Conservation (phyloP, 2,113 vertebrate species). For the Grallaria varia region DNA sequence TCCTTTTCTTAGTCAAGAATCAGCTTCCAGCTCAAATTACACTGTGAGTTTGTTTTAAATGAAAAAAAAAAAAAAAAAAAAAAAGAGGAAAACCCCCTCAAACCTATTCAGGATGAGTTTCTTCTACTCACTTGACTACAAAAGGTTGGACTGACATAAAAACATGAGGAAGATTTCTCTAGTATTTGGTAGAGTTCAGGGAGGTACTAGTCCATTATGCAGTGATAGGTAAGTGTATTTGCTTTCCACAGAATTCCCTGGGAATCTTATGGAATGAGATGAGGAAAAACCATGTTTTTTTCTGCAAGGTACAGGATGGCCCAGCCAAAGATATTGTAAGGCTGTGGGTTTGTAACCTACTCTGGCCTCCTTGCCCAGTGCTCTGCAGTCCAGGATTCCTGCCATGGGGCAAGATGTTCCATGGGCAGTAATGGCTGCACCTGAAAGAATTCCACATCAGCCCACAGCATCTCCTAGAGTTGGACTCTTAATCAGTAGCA, state of each 20-base stretch:
- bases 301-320: neutral
- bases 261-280: neutral
- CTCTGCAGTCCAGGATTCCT: neutral
- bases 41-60: neutral
- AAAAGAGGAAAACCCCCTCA: neutral
- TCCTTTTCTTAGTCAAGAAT: neutral
- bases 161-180: neutral
- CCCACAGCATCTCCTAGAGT: neutral
- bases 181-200: neutral
- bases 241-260: neutral
- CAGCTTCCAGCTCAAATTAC: neutral
- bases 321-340: neutral
- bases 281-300: neutral
- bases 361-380: neutral
- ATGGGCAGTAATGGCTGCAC: rapidly evolving
- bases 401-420: rapidly evolving
- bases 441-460: neutral
- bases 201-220: neutral
- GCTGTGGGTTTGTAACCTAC: neutral
- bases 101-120: neutral
- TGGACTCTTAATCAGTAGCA: neutral
- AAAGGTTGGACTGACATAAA: neutral
- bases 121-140: neutral
- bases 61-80: neutral
- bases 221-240: neutral